Base-by-base conservation (phyloP, 2,888 invertebrate genomes). In the Xiphydria camelus region DNA sequence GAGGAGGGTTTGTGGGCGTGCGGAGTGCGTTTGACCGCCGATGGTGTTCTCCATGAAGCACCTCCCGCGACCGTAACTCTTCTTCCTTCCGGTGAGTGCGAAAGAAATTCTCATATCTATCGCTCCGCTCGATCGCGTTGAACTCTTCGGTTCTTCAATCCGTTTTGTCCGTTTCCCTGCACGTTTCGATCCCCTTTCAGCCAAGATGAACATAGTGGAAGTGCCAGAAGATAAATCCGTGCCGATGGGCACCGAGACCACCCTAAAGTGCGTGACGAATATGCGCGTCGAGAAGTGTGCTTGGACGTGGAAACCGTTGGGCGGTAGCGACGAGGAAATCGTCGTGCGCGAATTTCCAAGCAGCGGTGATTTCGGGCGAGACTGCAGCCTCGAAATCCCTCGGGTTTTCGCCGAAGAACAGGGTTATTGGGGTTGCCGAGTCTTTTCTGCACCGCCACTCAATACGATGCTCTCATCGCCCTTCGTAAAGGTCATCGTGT, bases 1-100 rank as follows among this genome's bases (percentile, higher is more conserved):
- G 73, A 75, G 48, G 73, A 73, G 49, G 76, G 76, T 2, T 55
- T 73, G n/a, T 76, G 76, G 76, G 73, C 69, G 7, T 76, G 75
- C 47, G 73, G 71, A 4, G 73, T 74, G 12, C 59, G 72, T 25
- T 57, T 74, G 33, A 64, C 69, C 12, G 57, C 65, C 1, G 61
- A 59, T 12, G 72, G 73, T 18, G 59, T 63, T 15, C 57, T 74
- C 15, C 73, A 73, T 51, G 64, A 67, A 49, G 75, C 75, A n/a
- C 70, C 73, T 4, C 62, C 75, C 1, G 73, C 75, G 3, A 71
- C 64, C 14, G 65, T 75, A 3, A 68, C 68, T 26, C 63, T 75
- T 25, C 46, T 75, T 15, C 73, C 74, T 1, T 66, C 74, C 20
- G 73, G 75, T 74, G 55, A 49, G 51, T 57, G 21, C 20, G 23